Evolutionary conservation across 2,888 invertebrate species (phyloP).

Genomic region (Synanthedon vespiformis): DNA sequence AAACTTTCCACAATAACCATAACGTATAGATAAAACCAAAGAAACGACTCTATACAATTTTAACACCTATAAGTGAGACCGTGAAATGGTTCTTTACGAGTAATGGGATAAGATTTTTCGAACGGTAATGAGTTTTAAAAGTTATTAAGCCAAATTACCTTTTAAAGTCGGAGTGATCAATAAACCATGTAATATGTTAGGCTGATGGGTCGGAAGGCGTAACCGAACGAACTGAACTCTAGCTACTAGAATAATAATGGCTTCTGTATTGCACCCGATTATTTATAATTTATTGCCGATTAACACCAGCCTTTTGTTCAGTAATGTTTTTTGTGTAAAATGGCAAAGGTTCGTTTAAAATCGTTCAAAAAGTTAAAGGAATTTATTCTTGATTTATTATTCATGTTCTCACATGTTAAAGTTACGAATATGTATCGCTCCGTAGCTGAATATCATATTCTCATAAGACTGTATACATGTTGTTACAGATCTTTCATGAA

Average conservation of each 20-base stretch:
- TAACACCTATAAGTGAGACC: constrained; percentile 5
- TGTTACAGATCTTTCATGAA: no score
- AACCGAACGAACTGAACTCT: constrained; percentile 18
- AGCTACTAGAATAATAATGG: constrained; percentile 31
- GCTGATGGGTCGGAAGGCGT: constrained; percentile 32
- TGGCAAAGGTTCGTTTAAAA: no score
- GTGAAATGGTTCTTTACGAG: constrained; percentile 4
- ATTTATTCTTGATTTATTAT: no score
- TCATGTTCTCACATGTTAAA: no score
- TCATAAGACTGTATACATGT: no score
- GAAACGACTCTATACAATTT: constrained; percentile 4
- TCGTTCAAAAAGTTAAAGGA: no score
- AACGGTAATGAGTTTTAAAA: constrained; percentile 55
- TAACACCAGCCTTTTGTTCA: not conserved
- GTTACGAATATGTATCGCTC: no score
- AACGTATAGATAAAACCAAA: constrained; percentile 22
- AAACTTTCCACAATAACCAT: constrained; percentile 28
- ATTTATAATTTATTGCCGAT: constrained; percentile 42
- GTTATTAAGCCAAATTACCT: constrained; percentile 61
- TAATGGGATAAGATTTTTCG: constrained; percentile 21
- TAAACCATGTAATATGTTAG: constrained; percentile 41
- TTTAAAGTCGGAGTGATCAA: constrained; percentile 35
- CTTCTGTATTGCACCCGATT: constrained; percentile 52
- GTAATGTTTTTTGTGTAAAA: no score
- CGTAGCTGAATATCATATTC: no score